Base-by-base conservation (phyloP, 2,888 invertebrate genomes). In the Drosophila cracens region DNA sequence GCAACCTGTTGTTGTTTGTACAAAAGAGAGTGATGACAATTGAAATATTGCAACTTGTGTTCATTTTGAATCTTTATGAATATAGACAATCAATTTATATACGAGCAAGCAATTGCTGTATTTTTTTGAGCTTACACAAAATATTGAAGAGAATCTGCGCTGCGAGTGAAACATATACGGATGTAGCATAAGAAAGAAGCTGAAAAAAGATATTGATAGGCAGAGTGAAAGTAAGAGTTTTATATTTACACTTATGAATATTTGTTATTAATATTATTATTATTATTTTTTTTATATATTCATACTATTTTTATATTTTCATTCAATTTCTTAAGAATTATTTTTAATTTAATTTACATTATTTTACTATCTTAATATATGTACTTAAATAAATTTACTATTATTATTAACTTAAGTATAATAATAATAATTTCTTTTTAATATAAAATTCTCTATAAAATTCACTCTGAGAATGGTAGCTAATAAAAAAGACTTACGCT, bases 1-100 rank as follows among this genome's bases (percentile, higher is more conserved):
- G 36, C 60, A 59, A 64, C 34, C 18, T 48, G 46, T 36, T 48
- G 27, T 49, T 49, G 5, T 49, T 5, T 18, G 8, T 49, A 27
- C 27, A 49, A 18, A 25, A 27, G 27, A 27, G 49, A 49, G 18
- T 18, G 10, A 48, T 48, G 48, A 25, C 16, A 46, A 33, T 33
- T 33, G 33, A 33, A 11, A 33, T 8, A 25, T 11, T 53, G 11
- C 25, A 21, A 16, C 25, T 48, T 25, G 8, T 8, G 10, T 27
- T 18, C 0, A 18, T 29, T 29, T 18, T 10, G 27, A 10, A 48
- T 16, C 27, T 5, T 48, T 48, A 27, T 2, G 18, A 27, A 49
- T 49, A 18, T 27, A 27, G 18, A 18, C 49, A 27, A 18, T 49
- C 46, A 16, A 16, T 25, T 21, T 46, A 7, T 46, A 21, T 21